Evolutionary conservation across 1,140 invertebrate genomes (phyloP), one percentile per base, ranked within the genome.

Genomic region (Tachypleus tridentatus): DNA sequence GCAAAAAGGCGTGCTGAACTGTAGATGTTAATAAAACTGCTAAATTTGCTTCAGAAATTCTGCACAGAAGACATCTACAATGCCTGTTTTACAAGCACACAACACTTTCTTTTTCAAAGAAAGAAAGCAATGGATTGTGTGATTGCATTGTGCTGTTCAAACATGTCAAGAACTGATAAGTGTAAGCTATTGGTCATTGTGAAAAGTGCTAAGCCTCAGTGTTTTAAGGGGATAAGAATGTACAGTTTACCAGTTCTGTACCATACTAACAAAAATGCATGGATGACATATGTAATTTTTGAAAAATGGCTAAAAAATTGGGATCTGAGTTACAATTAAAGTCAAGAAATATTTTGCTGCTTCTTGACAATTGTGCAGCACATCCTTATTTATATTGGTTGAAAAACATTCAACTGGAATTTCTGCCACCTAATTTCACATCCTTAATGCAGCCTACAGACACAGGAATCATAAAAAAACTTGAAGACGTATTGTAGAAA

Each of bases 221-320:
- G 56, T 49, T 66, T 63, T 57, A 62, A 63, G 51, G 61, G 56
- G 10, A 54, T 64, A 51, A 62, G 61, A 57, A 63, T 70, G 9
- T 60, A 63, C 11, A 61, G 49, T 51, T 59, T 71, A 65, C 67
- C 66, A 54, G 70, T 72, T 3, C 6, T 57, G n/a, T 73, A 71
- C 60, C 6, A 63, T 10, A 51, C 64, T 4, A 69, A 71, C 60
- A 69, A 65, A 52, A 72, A 69, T 57, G 70, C 65, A 4, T 73
- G 69, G 70, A 70, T 73, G 68, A 73, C 67, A 10, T 60, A 56
- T n/a, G 53, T 64, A 57, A 54, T 73, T 11, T 74, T 72, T 63
- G 9, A 57, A 8, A 65, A 73, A n/a, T 72, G 67, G 67, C 49
- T 74, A 52, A 64, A 48, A 9, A 61, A 58, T 58, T 62, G 70